phyloP scores from a whole-genome alignment of 2,888 invertebrate genomes.

The Eupithecia pulchellata region DNA sequence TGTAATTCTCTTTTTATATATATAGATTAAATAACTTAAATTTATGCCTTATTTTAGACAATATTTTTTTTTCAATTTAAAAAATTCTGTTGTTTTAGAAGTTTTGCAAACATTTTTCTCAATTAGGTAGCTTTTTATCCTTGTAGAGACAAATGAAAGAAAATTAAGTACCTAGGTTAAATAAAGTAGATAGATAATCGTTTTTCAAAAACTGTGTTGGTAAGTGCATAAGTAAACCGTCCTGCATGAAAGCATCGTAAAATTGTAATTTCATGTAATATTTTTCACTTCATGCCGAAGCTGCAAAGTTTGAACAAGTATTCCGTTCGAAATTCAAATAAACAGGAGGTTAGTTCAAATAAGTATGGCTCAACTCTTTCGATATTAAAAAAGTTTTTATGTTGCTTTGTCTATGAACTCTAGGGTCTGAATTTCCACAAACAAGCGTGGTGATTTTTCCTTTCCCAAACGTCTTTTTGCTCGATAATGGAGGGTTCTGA shows the following conservation, averaged over 20 bases:
- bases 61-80: too few species aligned
- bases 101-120: too few species aligned
- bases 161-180: too few species aligned
- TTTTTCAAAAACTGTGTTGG: too few species aligned
- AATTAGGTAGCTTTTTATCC: too few species aligned
- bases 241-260: not conserved
- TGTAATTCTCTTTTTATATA: too few species aligned
- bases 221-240: not conserved
- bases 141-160: too few species aligned
- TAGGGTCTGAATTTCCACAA: slow-evolving; percentile 17
- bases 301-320: slow-evolving; percentile 16
- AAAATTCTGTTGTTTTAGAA: too few species aligned
- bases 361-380: too few species aligned
- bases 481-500: not conserved
- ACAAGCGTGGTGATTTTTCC: slow-evolving; percentile 14
- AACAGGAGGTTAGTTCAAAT: slow-evolving; percentile 49
- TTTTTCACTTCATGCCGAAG: slow-evolving; percentile 12
- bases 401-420: slow-evolving; percentile 28
- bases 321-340: slow-evolving; percentile 50
- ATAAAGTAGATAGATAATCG: too few species aligned
- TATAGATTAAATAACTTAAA: too few species aligned
- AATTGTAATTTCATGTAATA: not conserved
- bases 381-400: slow-evolving; percentile 64
- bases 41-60: too few species aligned
- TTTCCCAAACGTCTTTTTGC: not conserved